These are phyloP conservation scores for Parnassius glacialis DNA, from an alignment of 2,888 invertebrate species.

Conservation along the genomic window DNA sequence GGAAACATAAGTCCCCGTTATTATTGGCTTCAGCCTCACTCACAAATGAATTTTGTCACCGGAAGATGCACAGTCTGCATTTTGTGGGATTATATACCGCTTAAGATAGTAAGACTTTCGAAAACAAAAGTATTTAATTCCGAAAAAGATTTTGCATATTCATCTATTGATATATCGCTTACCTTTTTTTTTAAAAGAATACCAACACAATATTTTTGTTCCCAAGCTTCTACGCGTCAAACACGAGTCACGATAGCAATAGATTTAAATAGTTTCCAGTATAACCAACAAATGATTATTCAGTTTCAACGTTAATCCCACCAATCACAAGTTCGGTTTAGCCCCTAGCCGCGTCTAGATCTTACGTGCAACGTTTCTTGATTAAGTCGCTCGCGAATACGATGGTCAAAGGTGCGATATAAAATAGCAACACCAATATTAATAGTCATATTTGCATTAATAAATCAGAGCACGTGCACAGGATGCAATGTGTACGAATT, in stretches of 20 bases:
- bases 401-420: background rate
- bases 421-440: constrained; percentile 14
- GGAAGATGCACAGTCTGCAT: constrained; percentile 20
- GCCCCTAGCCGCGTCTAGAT: constrained; percentile 18
- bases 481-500: constrained; percentile 20
- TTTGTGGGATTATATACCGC: constrained; percentile 18
- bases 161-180: constrained; percentile 1
- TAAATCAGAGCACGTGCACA: constrained; percentile 20
- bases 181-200: constrained; percentile 1
- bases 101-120: constrained; percentile 15
- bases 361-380: constrained; percentile 11
- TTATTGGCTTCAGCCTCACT: background rate
- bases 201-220: background rate
- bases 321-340: constrained; percentile 15
- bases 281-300: constrained; percentile 14
- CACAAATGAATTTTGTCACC: constrained; percentile 24
- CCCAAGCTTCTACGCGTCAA: background rate
- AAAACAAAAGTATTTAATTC: constrained; percentile 11
- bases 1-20: constrained; percentile 8
- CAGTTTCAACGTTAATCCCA: constrained; percentile 7
- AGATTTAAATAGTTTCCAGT: constrained; percentile 7
- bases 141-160: constrained; percentile 17
- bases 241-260: background rate
- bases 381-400: constrained; percentile 2
- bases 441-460: constrained; percentile 13